Conservation (phyloP, 2,113 vertebrate genomes). For the Epinephelus moara region DNA sequence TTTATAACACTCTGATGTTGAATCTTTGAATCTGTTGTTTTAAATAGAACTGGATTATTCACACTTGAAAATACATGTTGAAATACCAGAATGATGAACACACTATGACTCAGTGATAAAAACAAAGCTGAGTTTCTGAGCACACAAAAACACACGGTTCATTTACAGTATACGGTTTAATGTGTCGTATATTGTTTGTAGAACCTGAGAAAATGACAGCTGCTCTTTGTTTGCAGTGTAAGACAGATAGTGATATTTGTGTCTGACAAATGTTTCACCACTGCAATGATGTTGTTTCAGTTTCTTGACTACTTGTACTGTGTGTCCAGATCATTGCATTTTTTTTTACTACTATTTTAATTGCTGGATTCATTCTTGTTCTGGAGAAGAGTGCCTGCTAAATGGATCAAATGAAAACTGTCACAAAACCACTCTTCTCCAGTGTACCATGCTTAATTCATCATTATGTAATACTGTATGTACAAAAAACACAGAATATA, state of each 20-base stretch:
- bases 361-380: neutral
- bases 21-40: conserved; percentile 8
- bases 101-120: neutral
- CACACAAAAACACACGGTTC: neutral
- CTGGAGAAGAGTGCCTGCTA: neutral
- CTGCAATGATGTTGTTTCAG: neutral
- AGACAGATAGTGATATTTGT: no score
- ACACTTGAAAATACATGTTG: conserved; percentile 32
- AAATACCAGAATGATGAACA: conserved; percentile 9
- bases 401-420: neutral
- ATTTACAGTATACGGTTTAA: neutral
- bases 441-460: no score
- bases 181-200: neutral
- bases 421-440: no score
- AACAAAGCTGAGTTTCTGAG: neutral
- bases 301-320: neutral
- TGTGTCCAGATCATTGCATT: neutral
- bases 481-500: no score
- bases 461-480: neutral
- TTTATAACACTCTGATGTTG: conserved; percentile 6
- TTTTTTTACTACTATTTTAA: neutral
- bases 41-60: neutral
- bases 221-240: neutral
- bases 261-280: neutral
- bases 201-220: neutral